Evolutionary conservation across 2,113 vertebrate genomes (phyloP).

Genomic region (Microtus montanus): DNA sequence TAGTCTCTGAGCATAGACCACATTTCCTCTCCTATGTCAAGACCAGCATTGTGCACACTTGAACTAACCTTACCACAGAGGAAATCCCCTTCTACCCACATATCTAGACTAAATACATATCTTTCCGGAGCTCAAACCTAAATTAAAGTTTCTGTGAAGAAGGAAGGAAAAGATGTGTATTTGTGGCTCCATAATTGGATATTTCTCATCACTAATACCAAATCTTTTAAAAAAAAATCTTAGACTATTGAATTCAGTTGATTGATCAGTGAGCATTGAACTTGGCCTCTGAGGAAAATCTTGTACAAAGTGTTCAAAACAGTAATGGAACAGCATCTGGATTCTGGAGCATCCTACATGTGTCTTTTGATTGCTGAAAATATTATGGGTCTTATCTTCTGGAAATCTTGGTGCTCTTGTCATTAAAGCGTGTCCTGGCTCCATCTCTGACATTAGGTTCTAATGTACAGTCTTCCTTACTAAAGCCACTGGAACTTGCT

Average conservation of each 20-base stretch:
- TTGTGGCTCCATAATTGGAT: background rate
- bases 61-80: conserved; percentile 65
- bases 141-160: conserved; percentile 65
- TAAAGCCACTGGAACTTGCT: background rate
- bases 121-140: conserved; percentile 61
- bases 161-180: conserved; percentile 47
- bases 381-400: background rate
- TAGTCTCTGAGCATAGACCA: background rate
- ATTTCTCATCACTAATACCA: conserved; percentile 28
- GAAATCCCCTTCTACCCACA: conserved; percentile 73
- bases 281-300: conserved; percentile 10
- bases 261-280: background rate
- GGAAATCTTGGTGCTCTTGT: background rate
- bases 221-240: conserved; percentile 47
- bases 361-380: conserved; percentile 12
- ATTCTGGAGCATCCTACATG: background rate
- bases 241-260: background rate
- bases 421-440: background rate
- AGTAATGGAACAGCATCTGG: background rate
- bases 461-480: background rate
- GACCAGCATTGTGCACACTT: conserved; percentile 41
- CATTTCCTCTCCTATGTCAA: conserved; percentile 60
- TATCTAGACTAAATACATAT: conserved; percentile 41
- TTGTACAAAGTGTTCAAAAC: background rate
- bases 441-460: background rate